Evolutionary conservation across 2,888 invertebrate species (phyloP).

Genomic region (Cataglyphis cursor): DNA sequence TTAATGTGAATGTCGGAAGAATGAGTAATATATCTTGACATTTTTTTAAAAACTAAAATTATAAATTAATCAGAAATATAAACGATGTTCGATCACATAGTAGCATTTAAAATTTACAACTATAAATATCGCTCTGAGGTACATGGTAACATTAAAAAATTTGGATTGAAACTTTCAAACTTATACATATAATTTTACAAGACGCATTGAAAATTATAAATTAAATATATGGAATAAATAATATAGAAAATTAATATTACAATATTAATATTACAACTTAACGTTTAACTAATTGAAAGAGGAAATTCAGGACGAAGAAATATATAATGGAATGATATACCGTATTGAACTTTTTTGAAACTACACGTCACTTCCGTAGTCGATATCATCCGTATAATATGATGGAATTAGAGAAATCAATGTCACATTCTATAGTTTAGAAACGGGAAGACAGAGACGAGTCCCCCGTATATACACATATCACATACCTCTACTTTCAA

Average conservation of each 20-base stretch:
- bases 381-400: neutral
- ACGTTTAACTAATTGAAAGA: slow-evolving; percentile 15
- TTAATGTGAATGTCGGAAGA: neutral
- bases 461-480: slow-evolving; percentile 22
- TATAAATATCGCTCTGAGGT: slow-evolving; percentile 74
- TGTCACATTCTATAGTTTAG: slow-evolving; percentile 33
- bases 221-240: slow-evolving; percentile 66
- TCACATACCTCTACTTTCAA: slow-evolving; percentile 54
- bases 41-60: neutral
- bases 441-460: slow-evolving; percentile 33
- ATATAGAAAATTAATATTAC: slow-evolving; percentile 50
- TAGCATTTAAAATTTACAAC: slow-evolving; percentile 59
- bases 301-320: neutral
- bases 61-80: slow-evolving; percentile 38
- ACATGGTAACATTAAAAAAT: slow-evolving; percentile 75
- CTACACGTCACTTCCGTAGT: neutral
- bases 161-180: slow-evolving; percentile 33
- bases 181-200: slow-evolving; percentile 36
- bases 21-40: neutral
- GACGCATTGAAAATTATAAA: slow-evolving; percentile 36
- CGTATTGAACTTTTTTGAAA: neutral
- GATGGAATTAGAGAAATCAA: slow-evolving; percentile 30
- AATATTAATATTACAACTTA: slow-evolving; percentile 25
- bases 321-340: neutral
- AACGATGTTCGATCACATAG: slow-evolving; percentile 52